Conservation (phyloP, 2,797 vertebrate species). For the Acanthurus leucopareius region DNA sequence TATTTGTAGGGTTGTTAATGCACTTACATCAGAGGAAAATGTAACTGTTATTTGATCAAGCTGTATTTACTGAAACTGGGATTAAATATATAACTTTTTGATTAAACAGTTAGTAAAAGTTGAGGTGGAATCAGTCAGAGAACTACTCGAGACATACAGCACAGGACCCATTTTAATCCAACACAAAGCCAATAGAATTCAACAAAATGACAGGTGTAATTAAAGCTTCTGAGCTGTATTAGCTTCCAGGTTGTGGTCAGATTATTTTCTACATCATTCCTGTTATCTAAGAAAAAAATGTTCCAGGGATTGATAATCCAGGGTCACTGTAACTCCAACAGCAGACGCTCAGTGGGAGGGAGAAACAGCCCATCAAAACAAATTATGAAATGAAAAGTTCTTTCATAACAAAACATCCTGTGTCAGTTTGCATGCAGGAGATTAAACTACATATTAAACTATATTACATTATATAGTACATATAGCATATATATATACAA, state of each 20-base stretch:
- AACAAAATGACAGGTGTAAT: background rate
- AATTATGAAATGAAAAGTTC: conserved; percentile 21
- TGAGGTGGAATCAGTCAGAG: background rate
- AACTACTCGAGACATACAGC: background rate
- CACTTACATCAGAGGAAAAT: background rate
- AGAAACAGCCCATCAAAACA: background rate
- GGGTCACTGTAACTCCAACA: conserved; percentile 15
- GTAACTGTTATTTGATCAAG: background rate
- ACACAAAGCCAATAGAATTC: background rate
- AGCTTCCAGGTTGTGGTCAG: conserved; percentile 19
- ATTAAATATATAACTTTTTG: background rate
- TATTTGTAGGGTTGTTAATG: background rate
- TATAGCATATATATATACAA: too few species aligned
- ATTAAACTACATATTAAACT: background rate
- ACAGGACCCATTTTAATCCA: background rate
- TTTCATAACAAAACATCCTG: conserved; percentile 15
- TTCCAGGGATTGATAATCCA: conserved; percentile 51
- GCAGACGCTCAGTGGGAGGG: conserved; percentile 5
- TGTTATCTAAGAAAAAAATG: conserved; percentile 30
- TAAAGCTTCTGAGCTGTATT: conserved; percentile 2
- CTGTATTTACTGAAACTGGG: background rate
- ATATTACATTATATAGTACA: background rate
- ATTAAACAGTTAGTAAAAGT: background rate
- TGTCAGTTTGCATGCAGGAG: background rate
- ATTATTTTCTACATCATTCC: conserved; percentile 29